A percentile compares a stretch with the other conserved stretches of the same genome.
phyloP scores from a whole-genome alignment of 1,140 invertebrate species.

The Zaprionus kolodkinae region DNA sequence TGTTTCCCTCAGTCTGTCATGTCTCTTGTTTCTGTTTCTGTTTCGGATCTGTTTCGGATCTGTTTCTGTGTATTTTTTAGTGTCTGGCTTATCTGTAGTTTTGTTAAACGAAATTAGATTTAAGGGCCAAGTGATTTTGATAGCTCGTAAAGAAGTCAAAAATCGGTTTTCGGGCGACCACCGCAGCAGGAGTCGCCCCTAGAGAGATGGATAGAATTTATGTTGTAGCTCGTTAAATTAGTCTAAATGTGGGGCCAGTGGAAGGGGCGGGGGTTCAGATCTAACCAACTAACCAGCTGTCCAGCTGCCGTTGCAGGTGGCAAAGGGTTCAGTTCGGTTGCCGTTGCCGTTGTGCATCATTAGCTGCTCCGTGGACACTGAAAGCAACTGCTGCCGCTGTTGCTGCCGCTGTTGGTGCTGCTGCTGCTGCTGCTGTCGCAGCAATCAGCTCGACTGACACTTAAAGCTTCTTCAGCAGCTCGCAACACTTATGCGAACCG shows the following conservation, averaged over 20 bases:
- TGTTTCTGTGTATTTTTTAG: slow-evolving; percentile 49
- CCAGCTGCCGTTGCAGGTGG: slow-evolving; percentile 32
- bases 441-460: slow-evolving; percentile 78
- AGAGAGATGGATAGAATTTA: slow-evolving; percentile 60
- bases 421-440: slow-evolving; percentile 2
- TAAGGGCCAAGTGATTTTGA: slow-evolving; percentile 78
- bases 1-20: slow-evolving; percentile 4
- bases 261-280: slow-evolving; percentile 14
- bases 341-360: slow-evolving; percentile 10
- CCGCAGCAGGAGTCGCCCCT: slow-evolving; percentile 69
- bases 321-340: slow-evolving; percentile 24
- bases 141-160: slow-evolving; percentile 81
- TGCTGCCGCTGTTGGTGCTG: too few relatives aligned
- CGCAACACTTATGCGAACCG: slow-evolving; percentile 76
- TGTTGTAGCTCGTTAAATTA: slow-evolving; percentile 80
- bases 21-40: slow-evolving; percentile 15
- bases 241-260: slow-evolving; percentile 61
- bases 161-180: slow-evolving; percentile 64
- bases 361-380: slow-evolving; percentile 9
- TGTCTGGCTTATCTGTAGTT: slow-evolving; percentile 71
- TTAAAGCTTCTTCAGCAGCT: slow-evolving; percentile 82
- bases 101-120: slow-evolving; percentile 79
- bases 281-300: slow-evolving; percentile 2
- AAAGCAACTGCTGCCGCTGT: slow-evolving; percentile 10
- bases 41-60: slow-evolving; percentile 8